Evolutionary conservation across 2,797 vertebrate genomes (phyloP).

Genomic region (Threskiornis aethiopicus): DNA sequence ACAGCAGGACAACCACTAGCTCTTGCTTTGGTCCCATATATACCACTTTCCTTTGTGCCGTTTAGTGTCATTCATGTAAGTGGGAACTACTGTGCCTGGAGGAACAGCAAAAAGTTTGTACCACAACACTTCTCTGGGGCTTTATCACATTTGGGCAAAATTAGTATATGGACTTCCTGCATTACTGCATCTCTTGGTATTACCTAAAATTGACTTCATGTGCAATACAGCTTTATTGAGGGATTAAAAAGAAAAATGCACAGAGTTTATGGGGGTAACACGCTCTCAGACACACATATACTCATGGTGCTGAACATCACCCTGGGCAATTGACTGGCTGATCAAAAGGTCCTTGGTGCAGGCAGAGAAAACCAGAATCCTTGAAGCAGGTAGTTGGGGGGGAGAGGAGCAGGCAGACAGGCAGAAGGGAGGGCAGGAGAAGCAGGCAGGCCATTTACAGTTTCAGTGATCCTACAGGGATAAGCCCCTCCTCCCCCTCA

Average conservation of each 20-base stretch:
- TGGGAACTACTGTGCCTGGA: neutral
- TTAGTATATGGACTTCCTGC: neutral
- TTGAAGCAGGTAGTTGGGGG: neutral
- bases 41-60: neutral
- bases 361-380: neutral
- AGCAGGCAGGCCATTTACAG: neutral
- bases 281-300: neutral
- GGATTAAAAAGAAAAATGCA: neutral
- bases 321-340: neutral
- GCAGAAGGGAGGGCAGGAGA: neutral
- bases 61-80: neutral
- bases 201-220: neutral
- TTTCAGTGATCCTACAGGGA: neutral
- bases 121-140: neutral
- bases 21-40: neutral
- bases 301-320: neutral
- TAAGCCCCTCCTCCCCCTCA: too few species aligned
- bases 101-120: neutral
- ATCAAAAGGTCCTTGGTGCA: neutral
- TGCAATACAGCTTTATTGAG: neutral
- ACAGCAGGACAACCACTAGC: neutral
- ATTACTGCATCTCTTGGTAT: neutral
- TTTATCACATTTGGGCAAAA: neutral
- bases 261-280: neutral
- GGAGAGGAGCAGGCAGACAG: neutral